Evolutionary conservation across 2,888 invertebrate species (phyloP), one percentile per base, ranked within the genome.

Genomic region (Cyrtodaria siliqua): DNA sequence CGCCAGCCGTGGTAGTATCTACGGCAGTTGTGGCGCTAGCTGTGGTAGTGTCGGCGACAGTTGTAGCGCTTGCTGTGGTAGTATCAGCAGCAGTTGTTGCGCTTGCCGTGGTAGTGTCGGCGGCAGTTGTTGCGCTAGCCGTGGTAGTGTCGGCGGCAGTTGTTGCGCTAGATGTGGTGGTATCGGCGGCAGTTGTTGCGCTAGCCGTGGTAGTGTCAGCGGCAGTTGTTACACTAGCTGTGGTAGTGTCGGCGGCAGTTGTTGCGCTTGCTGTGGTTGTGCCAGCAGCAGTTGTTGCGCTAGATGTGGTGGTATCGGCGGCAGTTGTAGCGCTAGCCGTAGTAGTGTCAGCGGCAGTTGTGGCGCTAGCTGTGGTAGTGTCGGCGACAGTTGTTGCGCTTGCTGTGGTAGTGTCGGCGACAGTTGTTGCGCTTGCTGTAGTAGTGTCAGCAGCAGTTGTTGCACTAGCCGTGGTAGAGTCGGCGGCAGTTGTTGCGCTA

Each of bases 341-440:
- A 26, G 62, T 50, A 14, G 56, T 55, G 16, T 44, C 24, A 20
- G 56, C 14, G 14, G 44, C 14, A 2, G 47, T 57, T 16, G 63
- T 57, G 4, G 71, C 52, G 18, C 44, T 61, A n/a, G 49, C 47
- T 8, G 57, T 26, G 26, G 62, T 50, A 14, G 56, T 55, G 16
- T 44, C 24, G 14, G 56, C 14, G 14, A 33, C 14, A 2, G 47
- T 57, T 16, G 63, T 57, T 14, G 71, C 52, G 18, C 44, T 61
- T 23, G 61, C 27, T 14, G 69, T 50, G 12, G 69, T 20, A 16
- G 53, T 52, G 14, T 38, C 53, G 2, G 69, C 44, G 14, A 55
- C 44, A 20, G 49, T 63, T 18, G 56, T 47, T 14, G 70, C 23
- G 3, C n/a, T 24, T 29, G 61, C 24, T 18, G 70, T 49, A 18